Conservation (phyloP, 2,797 vertebrate genomes). For the Acanthurus leucopareius region DNA sequence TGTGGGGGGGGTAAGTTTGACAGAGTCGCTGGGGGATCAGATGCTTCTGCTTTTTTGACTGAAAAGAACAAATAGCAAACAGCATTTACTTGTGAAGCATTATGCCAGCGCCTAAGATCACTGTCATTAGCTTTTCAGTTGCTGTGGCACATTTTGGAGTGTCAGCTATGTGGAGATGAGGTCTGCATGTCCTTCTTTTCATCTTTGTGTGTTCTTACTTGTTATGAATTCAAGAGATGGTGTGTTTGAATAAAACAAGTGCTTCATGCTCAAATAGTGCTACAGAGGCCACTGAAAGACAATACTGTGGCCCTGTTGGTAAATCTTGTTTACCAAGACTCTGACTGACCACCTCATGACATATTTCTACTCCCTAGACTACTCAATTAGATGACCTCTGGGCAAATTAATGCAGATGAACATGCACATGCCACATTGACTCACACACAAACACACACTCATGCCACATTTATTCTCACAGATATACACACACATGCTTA, state of each 20-base stretch:
- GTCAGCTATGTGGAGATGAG: not conserved
- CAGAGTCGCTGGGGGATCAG: not conserved
- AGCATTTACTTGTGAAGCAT: not conserved
- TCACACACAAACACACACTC: not conserved
- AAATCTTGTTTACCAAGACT: slow-evolving; percentile 27
- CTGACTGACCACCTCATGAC: slow-evolving; percentile 29
- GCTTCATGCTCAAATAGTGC: not conserved
- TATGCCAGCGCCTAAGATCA: not conserved
- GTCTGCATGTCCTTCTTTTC: too few relatives aligned
- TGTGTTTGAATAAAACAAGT: not conserved
- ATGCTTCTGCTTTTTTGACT: not conserved
- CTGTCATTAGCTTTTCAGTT: not conserved
- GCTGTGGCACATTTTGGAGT: not conserved
- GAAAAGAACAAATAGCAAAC: not conserved
- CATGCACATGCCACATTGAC: not conserved
- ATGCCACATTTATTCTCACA: too few relatives aligned
- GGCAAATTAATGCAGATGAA: slow-evolving; percentile 36
- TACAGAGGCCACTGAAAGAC: not conserved
- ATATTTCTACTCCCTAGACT: slow-evolving; percentile 31
- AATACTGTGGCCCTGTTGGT: slow-evolving; percentile 3
- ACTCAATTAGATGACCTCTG: slow-evolving; percentile 58
- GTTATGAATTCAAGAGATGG: not conserved
- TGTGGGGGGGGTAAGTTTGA: too few relatives aligned
- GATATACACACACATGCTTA: not conserved
- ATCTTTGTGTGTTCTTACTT: not conserved